Base-by-base conservation (phyloP, 1,140 invertebrate species). In the Listronotus bonariensis region DNA sequence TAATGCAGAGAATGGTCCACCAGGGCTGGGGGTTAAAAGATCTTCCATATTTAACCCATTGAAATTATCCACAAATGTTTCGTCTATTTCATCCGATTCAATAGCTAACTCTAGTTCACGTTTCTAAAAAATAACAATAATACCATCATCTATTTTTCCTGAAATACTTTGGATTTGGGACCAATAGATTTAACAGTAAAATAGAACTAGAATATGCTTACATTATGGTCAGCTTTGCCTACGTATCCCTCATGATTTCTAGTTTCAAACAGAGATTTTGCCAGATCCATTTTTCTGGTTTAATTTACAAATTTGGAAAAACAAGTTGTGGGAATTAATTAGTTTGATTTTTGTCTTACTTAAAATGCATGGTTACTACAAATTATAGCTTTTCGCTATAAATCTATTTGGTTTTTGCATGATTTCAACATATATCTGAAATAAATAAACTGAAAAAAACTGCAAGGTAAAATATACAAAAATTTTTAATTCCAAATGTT, bases 211-310 rank as follows among this genome's bases (percentile, higher is more conserved):
- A 48, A 12, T 48, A 61, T 46, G 18, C 80, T 83, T 83, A 90
- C 88, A 80, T 88, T 87, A 77, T 92, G 88, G 77, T 91, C 89
- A 74, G 89, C 88, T 75, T 90, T 90, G 10, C 90, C 90, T 71
- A 91, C 87, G 79, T 97, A 96, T 72, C 93, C 93, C 68, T 93
- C 92, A 76, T 93, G 90, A 77, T 92, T 87, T 69, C 91, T 85
- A 42, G 86, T 84, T 66, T 89, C 90, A 81, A 96, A 96, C 63
- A 96, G 80, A 36, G 90, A 91, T 80, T 92, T 92, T 9, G 92
- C 92, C 72, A 93, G 85, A 79, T 94, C 91, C 92, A 93, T 93
- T 48, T 68, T n/a, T 65, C 5, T 3, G 8, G 12, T 18, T 12
- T 34, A 36, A 36, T 52, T 14, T 17, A 45, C 14, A 17, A 45